Conservation (phyloP, 2,888 invertebrate genomes). For the Tholera decimalis region DNA sequence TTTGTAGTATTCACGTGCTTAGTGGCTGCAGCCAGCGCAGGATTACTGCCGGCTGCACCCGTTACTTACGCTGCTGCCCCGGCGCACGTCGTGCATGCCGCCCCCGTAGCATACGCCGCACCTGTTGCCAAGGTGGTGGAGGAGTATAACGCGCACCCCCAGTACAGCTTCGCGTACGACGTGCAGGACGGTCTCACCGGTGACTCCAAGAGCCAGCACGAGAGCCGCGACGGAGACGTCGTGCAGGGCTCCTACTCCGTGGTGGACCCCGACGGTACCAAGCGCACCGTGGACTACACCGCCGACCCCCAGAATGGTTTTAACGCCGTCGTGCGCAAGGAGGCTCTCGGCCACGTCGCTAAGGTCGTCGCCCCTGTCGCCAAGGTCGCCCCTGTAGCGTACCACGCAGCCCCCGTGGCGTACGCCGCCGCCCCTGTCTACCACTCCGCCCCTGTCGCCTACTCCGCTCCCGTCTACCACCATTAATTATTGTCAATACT, state of each 20-base stretch:
- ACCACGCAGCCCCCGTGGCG: constrained; percentile 73
- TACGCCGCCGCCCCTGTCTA: constrained; percentile 68
- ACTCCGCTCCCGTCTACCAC: constrained; percentile 61
- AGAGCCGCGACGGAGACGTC: constrained; percentile 87
- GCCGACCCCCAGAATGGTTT: constrained; percentile 89
- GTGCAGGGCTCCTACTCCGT: constrained; percentile 89
- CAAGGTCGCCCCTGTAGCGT: constrained; percentile 73
- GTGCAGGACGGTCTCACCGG: constrained; percentile 88
- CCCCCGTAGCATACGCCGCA: constrained; percentile 75
- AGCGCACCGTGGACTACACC: constrained; percentile 89
- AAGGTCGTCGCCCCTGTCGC: constrained; percentile 72
- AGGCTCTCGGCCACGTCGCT: constrained; percentile 78
- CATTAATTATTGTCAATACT: background rate
- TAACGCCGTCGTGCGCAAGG: constrained; percentile 88
- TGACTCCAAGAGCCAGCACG: constrained; percentile 87
- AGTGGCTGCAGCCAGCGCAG: constrained; percentile 71
- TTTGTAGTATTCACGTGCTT: constrained; percentile 69
- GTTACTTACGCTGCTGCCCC: constrained; percentile 41
- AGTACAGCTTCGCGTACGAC: constrained; percentile 86
- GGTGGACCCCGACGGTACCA: constrained; percentile 87
- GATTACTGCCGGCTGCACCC: constrained; percentile 50
- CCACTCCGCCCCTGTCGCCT: constrained; percentile 65
- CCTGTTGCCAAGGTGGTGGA: constrained; percentile 72
- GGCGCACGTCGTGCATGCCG: constrained; percentile 63
- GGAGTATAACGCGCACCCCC: constrained; percentile 76